Base-by-base conservation (phyloP, 2,113 vertebrate species). In the Carassius carassius region DNA sequence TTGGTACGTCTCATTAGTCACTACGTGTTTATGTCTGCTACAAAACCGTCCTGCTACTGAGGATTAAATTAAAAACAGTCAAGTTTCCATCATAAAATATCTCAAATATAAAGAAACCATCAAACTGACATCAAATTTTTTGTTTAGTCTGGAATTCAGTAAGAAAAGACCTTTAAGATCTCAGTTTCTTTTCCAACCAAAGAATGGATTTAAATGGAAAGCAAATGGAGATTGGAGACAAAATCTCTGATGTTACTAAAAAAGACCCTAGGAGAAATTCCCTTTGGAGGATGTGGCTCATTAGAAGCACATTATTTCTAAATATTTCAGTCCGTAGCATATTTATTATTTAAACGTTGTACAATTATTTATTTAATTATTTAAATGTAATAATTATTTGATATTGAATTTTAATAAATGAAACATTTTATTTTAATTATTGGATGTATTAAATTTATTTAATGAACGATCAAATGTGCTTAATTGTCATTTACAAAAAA, bases 1-100 rank as follows among this genome's bases (percentile, higher is more conserved):
- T 95, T 23, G 95, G 98, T 99, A 90, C 95, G 96, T 58, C 19
- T 21, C 19, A 21, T 95, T 25, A 19, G 35, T 82, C 51, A 29
- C 19, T 54, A 4, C 54, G 58, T 75, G 51, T 25, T 5, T 35
- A 56, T 47, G n/a, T 73, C 41, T 23, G 37, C 23, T 7, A 74
- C 12, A 47, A 4, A 74, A 74, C 23, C 41, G 5, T 0, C 21
- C 11, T 16, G 25, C 12, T 47, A 1, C 12, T 70, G 19, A 37
- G 7, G 10, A 37, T 11, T 13, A 21, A 72, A 21, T 19, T 11
- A 37, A 11, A 19, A 4, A 1, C 16, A 21, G 32, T 3, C 0
- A 0, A 84, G 5, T 70, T 41, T n/a, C 10, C 35, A n/a, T 72
- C 10, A 44, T 72, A n/a, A 72, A 19, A 19, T 69, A 1, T 7